Evolutionary conservation across 2,888 invertebrate genomes (phyloP), one percentile per base, ranked within the genome.

Genomic region (Lapara coniferarum): DNA sequence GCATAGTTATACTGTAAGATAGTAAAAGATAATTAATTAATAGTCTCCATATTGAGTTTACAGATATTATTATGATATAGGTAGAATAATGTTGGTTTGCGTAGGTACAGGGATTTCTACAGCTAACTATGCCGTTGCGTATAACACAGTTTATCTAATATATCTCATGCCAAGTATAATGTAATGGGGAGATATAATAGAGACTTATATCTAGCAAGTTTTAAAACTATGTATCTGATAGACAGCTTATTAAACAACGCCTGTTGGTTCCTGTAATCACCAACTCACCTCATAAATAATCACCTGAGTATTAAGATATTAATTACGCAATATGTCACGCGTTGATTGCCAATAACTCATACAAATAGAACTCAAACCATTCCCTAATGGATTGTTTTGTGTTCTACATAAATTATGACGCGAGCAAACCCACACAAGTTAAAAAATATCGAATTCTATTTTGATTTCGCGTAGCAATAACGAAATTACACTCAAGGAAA

Each of bases 401-500:
- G 59, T 46, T 59, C 44, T 59, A 44, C 58, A 44, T 44, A 37
- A 53, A 53, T 53, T 44, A n/a, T n/a, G 44, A 59, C 16, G 44
- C 10, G n/a, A 44, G n/a, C 44, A 46, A 59, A 44, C 14, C n/a
- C 6, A 58, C 44, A 37, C 44, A 44, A 16, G 55, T 10, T 16
- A 46, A 16, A 59, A 59, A 59, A 63, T 49, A 25, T 63, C 10
- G 13, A 49, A 12, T 16, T 63, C 16, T 19, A 12, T 16, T 49
- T 12, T 19, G 12, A 49, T 49, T 63, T 46, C 46, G 19, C 19
- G 13, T 49, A 46, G 59, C 10, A n/a, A 63, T 46, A 63, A 46
- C 12, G 46, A 46, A 63, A 63, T 63, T 63, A 63, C 63, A 12
- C 19, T 49, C 46, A 63, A 63, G 63, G 49, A 63, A 16, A 58